Evolutionary conservation across 2,797 vertebrate genomes (phyloP).

Genomic region (Rhincodon typus): DNA sequence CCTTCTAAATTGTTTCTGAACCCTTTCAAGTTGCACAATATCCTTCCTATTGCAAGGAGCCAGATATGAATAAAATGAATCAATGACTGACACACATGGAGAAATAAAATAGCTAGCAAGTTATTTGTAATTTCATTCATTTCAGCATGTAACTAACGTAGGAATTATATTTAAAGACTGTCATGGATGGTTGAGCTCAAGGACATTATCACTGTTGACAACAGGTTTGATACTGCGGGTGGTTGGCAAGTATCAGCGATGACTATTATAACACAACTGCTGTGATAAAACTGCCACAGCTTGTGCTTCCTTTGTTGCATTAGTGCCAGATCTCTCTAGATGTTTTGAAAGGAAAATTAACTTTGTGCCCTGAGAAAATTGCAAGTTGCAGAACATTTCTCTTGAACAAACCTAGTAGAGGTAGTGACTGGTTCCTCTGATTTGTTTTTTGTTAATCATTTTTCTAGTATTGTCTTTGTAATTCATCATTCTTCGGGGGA

Average conservation of each 20-base stretch:
- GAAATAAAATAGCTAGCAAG: not conserved
- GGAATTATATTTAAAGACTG: not conserved
- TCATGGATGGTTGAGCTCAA: not conserved
- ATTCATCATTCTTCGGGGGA: not conserved
- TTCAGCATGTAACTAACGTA: not conserved
- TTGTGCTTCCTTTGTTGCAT: not conserved
- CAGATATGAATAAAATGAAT: not conserved
- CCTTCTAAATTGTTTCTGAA: no score
- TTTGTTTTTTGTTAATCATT: not conserved
- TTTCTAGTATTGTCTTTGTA: not conserved
- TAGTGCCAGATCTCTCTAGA: not conserved
- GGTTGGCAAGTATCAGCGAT: not conserved
- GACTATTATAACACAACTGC: not conserved
- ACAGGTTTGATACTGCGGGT: not conserved
- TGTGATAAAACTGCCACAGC: not conserved
- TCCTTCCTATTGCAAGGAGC: no score
- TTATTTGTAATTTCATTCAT: not conserved
- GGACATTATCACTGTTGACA: not conserved
- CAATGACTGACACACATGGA: not conserved
- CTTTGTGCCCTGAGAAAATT: constrained; percentile 9
- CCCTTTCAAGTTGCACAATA: no score
- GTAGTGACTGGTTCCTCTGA: not conserved
- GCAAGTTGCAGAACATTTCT: not conserved
- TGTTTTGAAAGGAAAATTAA: not conserved
- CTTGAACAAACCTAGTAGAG: not conserved